Evolutionary conservation across 2,888 invertebrate genomes (phyloP).

Genomic region (Metacarcinus magister): DNA sequence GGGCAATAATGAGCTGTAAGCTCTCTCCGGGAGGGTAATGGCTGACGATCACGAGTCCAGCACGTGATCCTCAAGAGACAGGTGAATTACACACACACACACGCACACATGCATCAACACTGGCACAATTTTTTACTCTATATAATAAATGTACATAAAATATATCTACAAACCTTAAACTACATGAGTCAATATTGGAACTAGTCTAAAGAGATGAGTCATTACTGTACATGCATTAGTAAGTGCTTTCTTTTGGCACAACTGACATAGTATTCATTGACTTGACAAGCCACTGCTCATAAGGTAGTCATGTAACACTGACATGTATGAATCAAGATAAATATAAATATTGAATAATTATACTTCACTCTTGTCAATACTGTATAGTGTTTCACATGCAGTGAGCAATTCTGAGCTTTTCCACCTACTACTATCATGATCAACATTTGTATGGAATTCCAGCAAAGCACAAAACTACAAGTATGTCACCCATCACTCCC

Average conservation of each 20-base stretch:
- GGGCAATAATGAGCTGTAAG: too few relatives aligned
- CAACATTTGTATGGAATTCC: not conserved
- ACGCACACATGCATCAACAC: not conserved
- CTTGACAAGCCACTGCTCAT: not conserved
- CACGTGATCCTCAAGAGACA: too few relatives aligned
- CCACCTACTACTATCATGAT: not conserved
- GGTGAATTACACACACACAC: too few relatives aligned
- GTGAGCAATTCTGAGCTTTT: constrained; percentile 42
- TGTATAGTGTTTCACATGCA: constrained; percentile 37
- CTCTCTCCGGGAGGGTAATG: too few relatives aligned
- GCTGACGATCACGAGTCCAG: too few relatives aligned
- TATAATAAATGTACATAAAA: not conserved
- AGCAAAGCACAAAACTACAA: not conserved
- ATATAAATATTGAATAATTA: not conserved
- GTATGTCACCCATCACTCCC: not conserved
- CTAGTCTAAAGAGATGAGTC: not conserved
- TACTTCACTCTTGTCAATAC: not conserved
- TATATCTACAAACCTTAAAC: not conserved
- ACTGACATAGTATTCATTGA: not conserved
- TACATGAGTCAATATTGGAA: not conserved
- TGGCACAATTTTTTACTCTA: not conserved
- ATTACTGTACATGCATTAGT: not conserved
- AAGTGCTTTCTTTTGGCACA: not conserved
- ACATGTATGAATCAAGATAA: not conserved
- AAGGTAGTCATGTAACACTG: not conserved